phyloP scores from a whole-genome alignment of 2,797 vertebrate species.

The Pitangus sulphuratus region DNA sequence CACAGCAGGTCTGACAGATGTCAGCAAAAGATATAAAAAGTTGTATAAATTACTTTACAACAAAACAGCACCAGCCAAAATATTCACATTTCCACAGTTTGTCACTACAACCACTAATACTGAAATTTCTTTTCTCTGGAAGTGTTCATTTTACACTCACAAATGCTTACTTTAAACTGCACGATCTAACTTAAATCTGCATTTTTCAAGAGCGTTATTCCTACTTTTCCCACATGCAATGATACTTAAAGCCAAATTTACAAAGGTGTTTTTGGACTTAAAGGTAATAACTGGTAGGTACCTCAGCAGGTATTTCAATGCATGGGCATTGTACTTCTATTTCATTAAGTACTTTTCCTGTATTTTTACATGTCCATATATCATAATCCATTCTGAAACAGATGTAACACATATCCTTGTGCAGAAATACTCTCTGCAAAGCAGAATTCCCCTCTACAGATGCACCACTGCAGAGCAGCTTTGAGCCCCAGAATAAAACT shows the following conservation, averaged over 20 bases:
- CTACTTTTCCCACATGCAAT: neutral
- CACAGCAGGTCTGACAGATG: neutral
- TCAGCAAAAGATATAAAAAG: neutral
- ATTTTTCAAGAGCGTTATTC: neutral
- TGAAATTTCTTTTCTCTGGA: neutral
- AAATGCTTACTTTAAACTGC: neutral
- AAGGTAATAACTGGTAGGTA: neutral
- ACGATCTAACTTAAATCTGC: neutral
- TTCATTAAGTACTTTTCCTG: neutral
- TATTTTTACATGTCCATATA: neutral
- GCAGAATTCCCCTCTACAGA: neutral
- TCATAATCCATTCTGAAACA: neutral
- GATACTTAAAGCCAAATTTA: neutral
- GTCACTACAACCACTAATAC: neutral
- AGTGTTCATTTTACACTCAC: neutral
- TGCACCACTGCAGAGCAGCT: neutral
- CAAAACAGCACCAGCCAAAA: neutral
- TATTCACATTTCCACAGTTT: neutral
- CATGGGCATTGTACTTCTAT: neutral
- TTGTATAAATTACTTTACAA: neutral
- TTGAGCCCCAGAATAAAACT: neutral
- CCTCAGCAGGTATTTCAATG: neutral
- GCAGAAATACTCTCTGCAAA: neutral
- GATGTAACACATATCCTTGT: neutral
- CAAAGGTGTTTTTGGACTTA: neutral